phyloP scores from a whole-genome alignment of 2,797 vertebrate genomes.

The Cirrhinus mrigala region DNA sequence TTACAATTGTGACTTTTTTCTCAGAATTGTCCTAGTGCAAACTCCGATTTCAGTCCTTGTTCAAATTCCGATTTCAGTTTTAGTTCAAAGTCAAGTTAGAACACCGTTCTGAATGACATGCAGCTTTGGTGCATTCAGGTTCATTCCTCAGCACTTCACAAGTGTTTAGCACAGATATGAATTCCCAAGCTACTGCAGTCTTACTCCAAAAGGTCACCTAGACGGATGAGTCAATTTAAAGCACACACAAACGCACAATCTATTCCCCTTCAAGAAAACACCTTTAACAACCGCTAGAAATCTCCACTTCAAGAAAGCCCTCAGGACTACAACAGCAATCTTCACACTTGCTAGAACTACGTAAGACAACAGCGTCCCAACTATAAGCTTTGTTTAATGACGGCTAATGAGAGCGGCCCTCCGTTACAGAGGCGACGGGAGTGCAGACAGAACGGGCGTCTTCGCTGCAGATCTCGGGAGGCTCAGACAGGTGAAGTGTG shows the following conservation, averaged over 20 bases:
- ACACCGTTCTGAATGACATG: neutral
- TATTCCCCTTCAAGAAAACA: constrained; percentile 23
- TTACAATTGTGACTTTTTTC: no score
- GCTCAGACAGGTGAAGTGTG: constrained; percentile 96
- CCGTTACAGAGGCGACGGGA: constrained; percentile 60
- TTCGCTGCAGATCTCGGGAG: constrained; percentile 90
- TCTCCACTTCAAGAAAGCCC: neutral
- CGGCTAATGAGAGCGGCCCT: neutral
- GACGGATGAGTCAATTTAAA: constrained; percentile 23
- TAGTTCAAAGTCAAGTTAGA: neutral
- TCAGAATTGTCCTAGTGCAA: neutral
- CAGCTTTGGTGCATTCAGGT: neutral
- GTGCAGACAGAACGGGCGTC: constrained; percentile 77
- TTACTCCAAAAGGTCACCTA: constrained; percentile 15
- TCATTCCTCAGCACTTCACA: neutral
- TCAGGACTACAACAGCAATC: neutral
- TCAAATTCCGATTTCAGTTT: neutral
- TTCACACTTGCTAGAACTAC: constrained; percentile 18
- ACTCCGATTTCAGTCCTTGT: neutral
- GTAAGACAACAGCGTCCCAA: neutral
- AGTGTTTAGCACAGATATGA: constrained; percentile 16
- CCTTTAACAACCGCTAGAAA: neutral
- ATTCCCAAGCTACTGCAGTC: neutral
- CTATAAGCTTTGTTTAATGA: constrained; percentile 31
- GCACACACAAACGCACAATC: constrained; percentile 21